These are phyloP conservation scores for Sphenopsis melanotis DNA, from an alignment of 2,797 vertebrate genomes.

Conservation along the genomic window DNA sequence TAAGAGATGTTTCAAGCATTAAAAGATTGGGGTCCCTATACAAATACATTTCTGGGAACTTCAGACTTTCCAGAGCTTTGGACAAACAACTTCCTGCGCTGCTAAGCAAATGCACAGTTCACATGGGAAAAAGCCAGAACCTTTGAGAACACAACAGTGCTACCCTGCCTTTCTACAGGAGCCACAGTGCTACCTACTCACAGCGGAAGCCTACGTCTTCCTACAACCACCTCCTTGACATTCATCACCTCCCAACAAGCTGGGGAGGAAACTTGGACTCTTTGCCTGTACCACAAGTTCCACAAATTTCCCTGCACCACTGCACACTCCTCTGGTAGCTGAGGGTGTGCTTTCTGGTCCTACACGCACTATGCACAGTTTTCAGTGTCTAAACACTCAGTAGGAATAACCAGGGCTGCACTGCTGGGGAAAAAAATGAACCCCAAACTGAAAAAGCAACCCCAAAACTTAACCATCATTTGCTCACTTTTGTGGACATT, in stretches of 20 bases:
- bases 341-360: neutral
- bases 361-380: accelerated
- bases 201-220: accelerated
- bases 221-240: neutral
- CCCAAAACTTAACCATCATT: neutral
- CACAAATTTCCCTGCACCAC: neutral
- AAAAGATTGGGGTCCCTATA: neutral
- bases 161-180: neutral
- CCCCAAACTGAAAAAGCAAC: neutral
- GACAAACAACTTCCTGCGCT: neutral
- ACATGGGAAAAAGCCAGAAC: too few species aligned
- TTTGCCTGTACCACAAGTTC: neutral
- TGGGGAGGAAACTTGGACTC: neutral
- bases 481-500: neutral
- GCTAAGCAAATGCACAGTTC: too few species aligned
- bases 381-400: neutral
- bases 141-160: accelerated
- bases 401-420: neutral
- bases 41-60: neutral
- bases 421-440: neutral
- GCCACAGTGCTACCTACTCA: accelerated
- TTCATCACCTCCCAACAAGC: neutral
- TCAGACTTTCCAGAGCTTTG: neutral
- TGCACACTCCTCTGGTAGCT: neutral
- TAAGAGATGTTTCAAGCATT: neutral